These are phyloP conservation scores for Plectropomus leopardus DNA, from an alignment of 2,113 vertebrate genomes.

Conservation along the genomic window DNA sequence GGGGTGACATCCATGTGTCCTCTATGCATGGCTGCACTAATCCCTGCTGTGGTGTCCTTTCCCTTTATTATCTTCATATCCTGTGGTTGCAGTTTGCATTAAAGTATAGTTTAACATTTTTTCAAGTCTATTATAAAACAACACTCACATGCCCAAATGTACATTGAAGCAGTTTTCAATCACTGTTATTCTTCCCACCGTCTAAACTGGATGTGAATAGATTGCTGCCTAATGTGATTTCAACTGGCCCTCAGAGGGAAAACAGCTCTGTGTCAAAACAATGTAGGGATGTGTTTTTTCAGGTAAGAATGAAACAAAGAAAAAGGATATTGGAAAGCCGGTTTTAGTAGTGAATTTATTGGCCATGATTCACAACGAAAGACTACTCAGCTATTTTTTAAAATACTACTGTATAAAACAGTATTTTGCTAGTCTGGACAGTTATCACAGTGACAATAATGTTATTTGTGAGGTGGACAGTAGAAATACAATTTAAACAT, in stretches of 20 bases:
- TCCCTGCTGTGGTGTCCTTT: neutral
- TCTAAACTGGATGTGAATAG: neutral
- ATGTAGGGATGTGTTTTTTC: neutral
- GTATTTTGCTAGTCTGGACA: neutral
- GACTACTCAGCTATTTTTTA: no score
- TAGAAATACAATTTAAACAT: neutral
- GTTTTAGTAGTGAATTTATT: no score
- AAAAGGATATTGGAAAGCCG: neutral
- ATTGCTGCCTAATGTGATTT: neutral
- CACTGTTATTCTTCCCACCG: neutral
- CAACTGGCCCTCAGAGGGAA: neutral
- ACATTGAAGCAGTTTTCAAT: neutral
- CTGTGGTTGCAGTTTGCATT: neutral
- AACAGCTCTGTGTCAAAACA: neutral
- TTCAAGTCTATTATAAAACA: neutral
- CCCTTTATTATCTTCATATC: neutral
- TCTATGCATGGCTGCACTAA: neutral
- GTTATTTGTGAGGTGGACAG: neutral
- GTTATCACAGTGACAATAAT: neutral
- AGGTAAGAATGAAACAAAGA: conserved; percentile 1
- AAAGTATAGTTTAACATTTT: neutral
- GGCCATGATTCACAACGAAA: no score
- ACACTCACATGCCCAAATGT: no score
- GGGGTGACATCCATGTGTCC: neutral
- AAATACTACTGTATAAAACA: neutral